Conservation (phyloP, 2,113 vertebrate species). For the Chaenocephalus aceratus region DNA sequence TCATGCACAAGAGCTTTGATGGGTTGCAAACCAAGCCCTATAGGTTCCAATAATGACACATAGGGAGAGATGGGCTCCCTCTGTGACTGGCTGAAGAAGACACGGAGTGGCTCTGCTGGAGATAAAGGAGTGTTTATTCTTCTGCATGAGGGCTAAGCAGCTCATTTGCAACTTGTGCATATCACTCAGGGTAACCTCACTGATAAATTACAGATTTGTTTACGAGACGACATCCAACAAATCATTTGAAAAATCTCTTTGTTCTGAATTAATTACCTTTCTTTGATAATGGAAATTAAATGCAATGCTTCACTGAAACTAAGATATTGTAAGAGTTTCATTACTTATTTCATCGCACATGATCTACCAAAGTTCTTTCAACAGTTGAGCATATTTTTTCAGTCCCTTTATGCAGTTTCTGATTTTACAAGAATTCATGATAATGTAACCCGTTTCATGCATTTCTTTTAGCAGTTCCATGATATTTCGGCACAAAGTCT, state of each 20-base stretch:
- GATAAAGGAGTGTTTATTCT: constrained; percentile 34
- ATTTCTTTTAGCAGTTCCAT: background rate
- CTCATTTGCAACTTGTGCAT: constrained; percentile 3
- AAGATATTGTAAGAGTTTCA: background rate
- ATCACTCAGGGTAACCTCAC: constrained; percentile 4
- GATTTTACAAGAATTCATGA: background rate
- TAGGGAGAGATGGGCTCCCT: constrained; percentile 9
- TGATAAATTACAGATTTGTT: constrained; percentile 11
- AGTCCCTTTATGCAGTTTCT: background rate
- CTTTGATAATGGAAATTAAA: background rate
- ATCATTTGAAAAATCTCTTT: background rate
- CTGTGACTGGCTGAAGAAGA: constrained; percentile 28
- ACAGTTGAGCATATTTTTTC: background rate
- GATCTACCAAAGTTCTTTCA: background rate
- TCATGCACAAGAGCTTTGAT: constrained; percentile 37
- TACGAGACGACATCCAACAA: background rate
- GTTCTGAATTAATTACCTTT: background rate
- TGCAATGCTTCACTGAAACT: background rate
- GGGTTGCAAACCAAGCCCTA: constrained; percentile 16
- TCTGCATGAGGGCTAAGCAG: constrained; percentile 5
- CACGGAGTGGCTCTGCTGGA: constrained; percentile 8
- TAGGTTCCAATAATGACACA: constrained; percentile 26
- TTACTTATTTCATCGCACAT: background rate
- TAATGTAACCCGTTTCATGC: background rate
- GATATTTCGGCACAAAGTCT: background rate